Evolutionary conservation across 2,888 invertebrate species (phyloP), one percentile per base, ranked within the genome.

Genomic region (Thymelicus sylvestris): DNA sequence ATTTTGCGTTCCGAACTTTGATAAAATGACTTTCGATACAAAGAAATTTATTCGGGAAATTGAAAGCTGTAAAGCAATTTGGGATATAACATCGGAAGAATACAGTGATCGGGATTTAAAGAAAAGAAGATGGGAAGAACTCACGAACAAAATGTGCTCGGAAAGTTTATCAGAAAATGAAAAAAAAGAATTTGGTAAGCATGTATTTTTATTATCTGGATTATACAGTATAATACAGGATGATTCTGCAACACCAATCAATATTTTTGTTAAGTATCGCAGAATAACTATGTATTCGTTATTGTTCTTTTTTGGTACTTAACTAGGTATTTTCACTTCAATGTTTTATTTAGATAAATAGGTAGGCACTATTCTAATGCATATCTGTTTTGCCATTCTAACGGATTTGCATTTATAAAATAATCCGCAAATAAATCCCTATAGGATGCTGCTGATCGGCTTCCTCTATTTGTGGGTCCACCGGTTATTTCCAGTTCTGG

Each of bases 71-170:
- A 31, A 31, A 31, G 31, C 31, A 31, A 31, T 31, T 31, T 31
- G 31, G 31, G 31, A 31, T 31, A 31, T 31, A 72, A 73, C 74
- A 74, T 76, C 74, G 4, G 72, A 75, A 75, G 74, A 78, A 73
- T 78, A 80, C 75, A 76, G 74, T 73, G 76, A 77, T 74, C 73
- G 73, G 52, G 74, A 78, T 75, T 69, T 76, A 74, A 75, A 76
- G 76, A 78, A 74, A 76, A 76, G 75, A 76, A 77, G 75, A 74
- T 79, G 79, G 78, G 75, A 75, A 75, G 75, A 76, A 75, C 76
- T 79, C 74, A 74, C 74, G 66, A 75, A 78, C 74, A 7, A 67
- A 76, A 73, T 76, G 75, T 75, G 78, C 74, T 73, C 72, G 74
- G 79, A 79, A 74, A 76, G 24, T 73, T 72, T 76, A 72, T 67